Base-by-base conservation (phyloP, 2,797 vertebrate genomes). In the Melanotaenia trifasciata region DNA sequence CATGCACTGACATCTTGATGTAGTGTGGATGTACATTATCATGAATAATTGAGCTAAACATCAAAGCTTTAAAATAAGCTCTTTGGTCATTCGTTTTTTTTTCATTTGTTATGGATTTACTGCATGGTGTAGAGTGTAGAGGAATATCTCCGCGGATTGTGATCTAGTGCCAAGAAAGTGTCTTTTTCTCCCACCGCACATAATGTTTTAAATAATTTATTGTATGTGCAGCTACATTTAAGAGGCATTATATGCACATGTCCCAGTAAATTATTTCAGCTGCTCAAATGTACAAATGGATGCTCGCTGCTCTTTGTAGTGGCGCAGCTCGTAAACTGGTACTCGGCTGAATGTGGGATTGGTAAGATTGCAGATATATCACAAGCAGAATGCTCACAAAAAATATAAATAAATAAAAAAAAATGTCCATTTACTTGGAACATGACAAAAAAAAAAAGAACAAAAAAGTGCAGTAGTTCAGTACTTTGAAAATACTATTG, bases 131-230 rank as follows among this genome's bases (percentile, higher is more conserved):
- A 71, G 33, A 22, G 38, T 68, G 67, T 69, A 43, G 28, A 59
- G 60, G 72, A 83, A 63, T 14, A 56, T 73, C 57, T 62, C 51
- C 36, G 33, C 56, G 53, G 67, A 63, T 36, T 67, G 64, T 67
- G 66, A 30, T 59, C 18, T 51, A 70, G 76, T 70, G 33, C 63
- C 58, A 68, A 64, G 60, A 70, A 53, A 24, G 20, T 63, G 16
- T 68, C 10, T 40, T 14, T 22, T 14, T 51, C 36, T 51, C 58
- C 32, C 5, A 56, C 64, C 57, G 40, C 51, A 81, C 65, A 78
- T 64, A 74, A 68, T 50, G 62, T n/a, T 75, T 53, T 73, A 33
- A 75, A 80, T 76, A 62, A 84, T 70, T 64, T 7, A 64, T 69
- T 80, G 30, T 28, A 59, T 58, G 64, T 66, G 40, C 40, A 60